These are phyloP conservation scores for Botia kubotai DNA, from an alignment of 2,797 vertebrate genomes.

Conservation along the genomic window DNA sequence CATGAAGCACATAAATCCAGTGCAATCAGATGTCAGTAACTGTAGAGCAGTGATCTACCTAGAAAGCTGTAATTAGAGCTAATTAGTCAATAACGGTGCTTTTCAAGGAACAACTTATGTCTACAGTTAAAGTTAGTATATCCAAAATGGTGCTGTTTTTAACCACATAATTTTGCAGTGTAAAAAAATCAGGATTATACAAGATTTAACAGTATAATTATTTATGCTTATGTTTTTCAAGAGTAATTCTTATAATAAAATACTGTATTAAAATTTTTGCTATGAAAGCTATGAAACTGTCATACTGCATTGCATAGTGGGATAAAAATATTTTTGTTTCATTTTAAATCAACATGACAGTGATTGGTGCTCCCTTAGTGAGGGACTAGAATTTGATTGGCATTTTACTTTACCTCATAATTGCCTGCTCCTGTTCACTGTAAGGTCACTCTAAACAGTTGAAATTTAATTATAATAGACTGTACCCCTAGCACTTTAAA, in stretches of 20 bases:
- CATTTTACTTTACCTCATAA: background rate
- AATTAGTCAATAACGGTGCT: background rate
- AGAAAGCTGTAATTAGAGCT: background rate
- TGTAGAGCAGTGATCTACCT: background rate
- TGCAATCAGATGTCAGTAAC: slow-evolving; percentile 11
- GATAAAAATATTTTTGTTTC: background rate
- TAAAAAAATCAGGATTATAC: too few relatives aligned
- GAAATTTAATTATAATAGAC: too few relatives aligned
- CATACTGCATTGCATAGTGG: background rate
- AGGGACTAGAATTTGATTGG: background rate
- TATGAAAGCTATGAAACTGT: too few relatives aligned
- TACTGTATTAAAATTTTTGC: too few relatives aligned
- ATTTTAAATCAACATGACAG: background rate
- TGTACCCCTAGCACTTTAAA: too few relatives aligned
- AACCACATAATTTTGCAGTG: too few relatives aligned
- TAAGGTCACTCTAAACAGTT: too few relatives aligned
- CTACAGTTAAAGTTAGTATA: background rate
- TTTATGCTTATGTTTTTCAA: too few relatives aligned
- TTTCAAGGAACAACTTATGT: background rate
- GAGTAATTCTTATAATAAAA: too few relatives aligned
- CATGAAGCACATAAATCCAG: slow-evolving; percentile 12
- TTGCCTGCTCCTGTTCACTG: too few relatives aligned
- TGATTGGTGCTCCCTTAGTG: background rate
- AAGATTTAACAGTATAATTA: too few relatives aligned
- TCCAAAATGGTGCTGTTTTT: slow-evolving; percentile 7